A percentile compares a stretch with the other conserved stretches of the same genome.
These are phyloP conservation scores for Danionella dracula DNA, from an alignment of 2,797 vertebrate species.

Conservation along the genomic window DNA sequence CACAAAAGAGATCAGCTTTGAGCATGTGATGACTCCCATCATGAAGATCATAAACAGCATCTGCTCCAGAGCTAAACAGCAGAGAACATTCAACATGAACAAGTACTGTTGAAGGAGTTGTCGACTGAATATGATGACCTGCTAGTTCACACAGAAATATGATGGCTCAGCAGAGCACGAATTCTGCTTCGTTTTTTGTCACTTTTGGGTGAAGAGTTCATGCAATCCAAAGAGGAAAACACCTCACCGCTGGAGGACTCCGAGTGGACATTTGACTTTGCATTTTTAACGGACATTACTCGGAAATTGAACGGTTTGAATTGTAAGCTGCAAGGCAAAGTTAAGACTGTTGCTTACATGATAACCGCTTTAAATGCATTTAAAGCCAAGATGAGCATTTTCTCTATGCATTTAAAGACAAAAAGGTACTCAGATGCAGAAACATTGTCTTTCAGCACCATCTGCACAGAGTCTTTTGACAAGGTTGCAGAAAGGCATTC, in stretches of 20 bases:
- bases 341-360: not conserved
- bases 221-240: slow-evolving; percentile 13
- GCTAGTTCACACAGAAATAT: not conserved
- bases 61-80: not conserved
- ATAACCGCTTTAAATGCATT: not conserved
- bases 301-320: not conserved
- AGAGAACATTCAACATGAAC: not conserved
- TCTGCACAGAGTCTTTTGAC: not conserved
- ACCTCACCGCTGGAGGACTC: slow-evolving; percentile 11
- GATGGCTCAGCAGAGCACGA: slow-evolving; percentile 23
- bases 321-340: not conserved
- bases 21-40: slow-evolving; percentile 1
- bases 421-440: slow-evolving; percentile 23
- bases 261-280: slow-evolving; percentile 9
- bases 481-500: not conserved
- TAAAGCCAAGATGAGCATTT: not conserved
- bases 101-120: not conserved
- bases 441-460: slow-evolving; percentile 29
- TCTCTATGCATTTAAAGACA: not conserved
- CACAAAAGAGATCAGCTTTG: slow-evolving; percentile 23
- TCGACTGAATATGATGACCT: not conserved
- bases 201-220: slow-evolving; percentile 22
- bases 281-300: slow-evolving; percentile 28
- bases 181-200: slow-evolving; percentile 12
- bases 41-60: not conserved